Evolutionary conservation across 2,888 invertebrate species (phyloP).

Genomic region (Ptilodon capucinus): DNA sequence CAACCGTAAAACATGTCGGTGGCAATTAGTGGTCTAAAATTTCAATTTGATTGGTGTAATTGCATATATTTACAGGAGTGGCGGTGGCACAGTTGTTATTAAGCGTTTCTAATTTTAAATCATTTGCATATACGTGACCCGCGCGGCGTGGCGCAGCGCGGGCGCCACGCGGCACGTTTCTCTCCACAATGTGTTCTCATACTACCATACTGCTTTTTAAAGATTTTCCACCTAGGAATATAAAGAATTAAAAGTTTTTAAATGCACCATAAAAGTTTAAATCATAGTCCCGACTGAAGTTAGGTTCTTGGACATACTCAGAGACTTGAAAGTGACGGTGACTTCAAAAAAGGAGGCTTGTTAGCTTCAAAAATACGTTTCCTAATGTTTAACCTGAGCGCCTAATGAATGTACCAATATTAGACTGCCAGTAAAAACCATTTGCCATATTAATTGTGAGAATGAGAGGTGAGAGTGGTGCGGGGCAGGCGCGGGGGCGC

Average conservation of each 20-base stretch:
- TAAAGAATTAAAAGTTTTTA: too few species aligned
- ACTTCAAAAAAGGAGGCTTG: slow-evolving; percentile 2
- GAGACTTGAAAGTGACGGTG: not conserved
- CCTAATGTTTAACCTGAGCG: slow-evolving; percentile 4
- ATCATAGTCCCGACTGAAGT: too few species aligned
- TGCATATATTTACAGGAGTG: slow-evolving; percentile 76
- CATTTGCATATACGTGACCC: slow-evolving; percentile 81
- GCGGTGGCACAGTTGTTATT: slow-evolving; percentile 77
- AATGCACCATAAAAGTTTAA: too few species aligned
- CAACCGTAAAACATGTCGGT: slow-evolving; percentile 68
- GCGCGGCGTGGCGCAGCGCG: slow-evolving; percentile 26
- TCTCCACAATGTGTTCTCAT: not conserved
- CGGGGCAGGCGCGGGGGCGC: slow-evolving; percentile 27
- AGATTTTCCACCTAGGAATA: not conserved
- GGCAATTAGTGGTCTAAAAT: slow-evolving; percentile 78
- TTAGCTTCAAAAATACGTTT: slow-evolving; percentile 11
- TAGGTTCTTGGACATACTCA: too few species aligned
- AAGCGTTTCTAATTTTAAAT: slow-evolving; percentile 82
- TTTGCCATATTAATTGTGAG: slow-evolving; percentile 64
- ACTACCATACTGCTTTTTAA: not conserved
- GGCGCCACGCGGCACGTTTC: slow-evolving; percentile 27
- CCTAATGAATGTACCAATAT: slow-evolving; percentile 20
- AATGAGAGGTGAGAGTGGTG: slow-evolving; percentile 37
- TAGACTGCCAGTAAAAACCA: slow-evolving; percentile 22
- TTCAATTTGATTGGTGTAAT: slow-evolving; percentile 81